These are phyloP conservation scores for Quadroppia sp. DNA, from an alignment of 2,888 invertebrate species.

Conservation along the genomic window DNA sequence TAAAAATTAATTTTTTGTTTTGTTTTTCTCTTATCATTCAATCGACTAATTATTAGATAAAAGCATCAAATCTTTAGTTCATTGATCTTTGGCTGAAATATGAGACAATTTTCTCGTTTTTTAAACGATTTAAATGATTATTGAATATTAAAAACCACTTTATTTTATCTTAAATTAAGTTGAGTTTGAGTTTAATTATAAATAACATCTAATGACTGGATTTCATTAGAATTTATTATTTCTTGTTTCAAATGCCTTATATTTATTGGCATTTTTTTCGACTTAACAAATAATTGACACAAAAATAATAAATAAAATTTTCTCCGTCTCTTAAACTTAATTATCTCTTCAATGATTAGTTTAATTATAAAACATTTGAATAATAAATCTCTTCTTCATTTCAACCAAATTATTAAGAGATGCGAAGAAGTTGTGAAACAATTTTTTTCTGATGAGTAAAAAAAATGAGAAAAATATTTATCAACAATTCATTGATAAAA, in stretches of 20 bases:
- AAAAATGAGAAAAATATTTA: not conserved
- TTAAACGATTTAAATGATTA: too few relatives aligned
- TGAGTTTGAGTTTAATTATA: not conserved
- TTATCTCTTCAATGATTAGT: not conserved
- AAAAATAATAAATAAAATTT: constrained; percentile 15
- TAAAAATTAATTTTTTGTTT: not conserved
- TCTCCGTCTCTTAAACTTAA: not conserved
- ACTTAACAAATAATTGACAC: constrained; percentile 2
- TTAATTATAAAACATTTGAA: constrained; percentile 10
- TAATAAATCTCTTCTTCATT: not conserved
- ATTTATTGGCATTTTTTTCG: not conserved
- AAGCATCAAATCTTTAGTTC: not conserved
- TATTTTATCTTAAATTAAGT: not conserved
- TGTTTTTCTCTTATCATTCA: not conserved
- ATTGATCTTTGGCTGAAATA: constrained; percentile 5
- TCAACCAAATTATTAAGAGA: not conserved
- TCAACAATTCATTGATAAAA: constrained; percentile 17
- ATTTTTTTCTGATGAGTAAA: not conserved
- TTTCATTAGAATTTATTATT: not conserved
- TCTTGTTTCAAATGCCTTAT: not conserved
- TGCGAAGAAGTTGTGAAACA: constrained; percentile 12
- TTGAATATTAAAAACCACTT: too few relatives aligned
- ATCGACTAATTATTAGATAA: constrained; percentile 7
- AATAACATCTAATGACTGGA: not conserved
- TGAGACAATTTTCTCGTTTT: too few relatives aligned